Base-by-base conservation (phyloP, 1,140 invertebrate species). In the Drosophila pseudoobscura region DNA sequence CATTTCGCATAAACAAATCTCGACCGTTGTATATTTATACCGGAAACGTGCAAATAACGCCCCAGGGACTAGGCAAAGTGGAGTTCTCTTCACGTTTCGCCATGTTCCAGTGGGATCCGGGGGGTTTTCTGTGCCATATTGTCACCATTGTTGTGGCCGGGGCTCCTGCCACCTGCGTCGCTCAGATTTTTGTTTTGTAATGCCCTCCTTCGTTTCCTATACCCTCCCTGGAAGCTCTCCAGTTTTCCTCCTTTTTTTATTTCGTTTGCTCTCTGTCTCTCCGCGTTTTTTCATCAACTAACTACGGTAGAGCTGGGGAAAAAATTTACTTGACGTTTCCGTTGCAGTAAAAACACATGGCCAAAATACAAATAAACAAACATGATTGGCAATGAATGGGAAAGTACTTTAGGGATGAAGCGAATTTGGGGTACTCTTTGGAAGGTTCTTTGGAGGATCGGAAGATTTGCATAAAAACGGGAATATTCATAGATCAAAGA, bases 1-100 rank as follows among this genome's bases (percentile, higher is more conserved):
- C 82, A 85, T 85, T 85, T 85, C 82, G 82, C 82, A 85, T 85
- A 85, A 85, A 85, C 82, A 85, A 85, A 85, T 85, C 82, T 85
- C 82, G 65, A 72, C 69, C 74, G 82, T 87, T 85, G 83, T 85
- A 85, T 85, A 85, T 85, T 85, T 85, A 88, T 85, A 87, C 83
- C 82, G 82, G 82, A 85, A 85, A 85, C 82, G 82, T 85, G 82
- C 82, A 85, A 85, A 85, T 85, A 85, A 87, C 82, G 78, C 82
- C 82, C 82, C 62, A 75, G 82, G 82, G 82, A 87, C 82, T 88
- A 85, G 82, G 83, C 77, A 55, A 82, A 78, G 83, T 80, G 69
- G 82, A 73, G 57, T 62, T 56, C 66, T 69, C 82, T 46, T 70
- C 57, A 49, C 52, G 68, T 61, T 65, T 20, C 43, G 43, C 54